phyloP scores from a whole-genome alignment of 2,888 invertebrate genomes.

The Lagria hirta region DNA sequence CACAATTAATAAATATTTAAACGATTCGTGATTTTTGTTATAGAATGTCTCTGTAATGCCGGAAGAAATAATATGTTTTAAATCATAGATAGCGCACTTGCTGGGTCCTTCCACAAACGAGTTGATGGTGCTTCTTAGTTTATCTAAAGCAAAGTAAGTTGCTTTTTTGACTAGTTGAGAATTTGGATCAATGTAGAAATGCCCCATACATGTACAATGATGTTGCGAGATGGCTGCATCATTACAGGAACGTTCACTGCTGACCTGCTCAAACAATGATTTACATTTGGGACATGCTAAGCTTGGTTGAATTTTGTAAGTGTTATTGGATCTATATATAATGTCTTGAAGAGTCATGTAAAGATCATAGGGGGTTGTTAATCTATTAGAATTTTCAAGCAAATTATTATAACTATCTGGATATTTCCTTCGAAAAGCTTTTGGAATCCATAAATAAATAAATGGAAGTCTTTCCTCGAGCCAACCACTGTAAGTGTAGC shows the following conservation, averaged over 20 bases:
- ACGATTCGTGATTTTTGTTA: constrained; percentile 35
- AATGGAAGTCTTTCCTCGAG: constrained; percentile 78
- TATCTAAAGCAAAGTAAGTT: constrained; percentile 55
- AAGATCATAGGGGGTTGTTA: constrained; percentile 76
- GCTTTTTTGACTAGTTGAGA: constrained; percentile 59
- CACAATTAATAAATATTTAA: constrained; percentile 62
- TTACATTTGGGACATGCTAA: constrained; percentile 67
- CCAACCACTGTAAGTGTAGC: constrained; percentile 70
- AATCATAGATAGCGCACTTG: constrained; percentile 38
- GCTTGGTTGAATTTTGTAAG: constrained; percentile 43
- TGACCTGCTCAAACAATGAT: constrained; percentile 64
- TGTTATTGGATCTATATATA: constrained; percentile 56
- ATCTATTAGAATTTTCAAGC: constrained; percentile 62
- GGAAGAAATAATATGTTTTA: constrained; percentile 38
- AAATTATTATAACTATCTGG: constrained; percentile 61
- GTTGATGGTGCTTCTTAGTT: constrained; percentile 30
- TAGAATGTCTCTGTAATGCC: constrained; percentile 32
- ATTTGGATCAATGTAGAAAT: constrained; percentile 54
- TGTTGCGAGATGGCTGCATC: constrained; percentile 69
- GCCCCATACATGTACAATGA: constrained; percentile 74
- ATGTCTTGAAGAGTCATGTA: constrained; percentile 72
- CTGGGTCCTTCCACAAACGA: constrained; percentile 24
- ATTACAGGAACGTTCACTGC: constrained; percentile 64
- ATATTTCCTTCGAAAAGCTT: constrained; percentile 60
- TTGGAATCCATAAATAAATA: constrained; percentile 69